Evolutionary conservation across 2,888 invertebrate genomes (phyloP).

Genomic region (Drosophila imparisetae): DNA sequence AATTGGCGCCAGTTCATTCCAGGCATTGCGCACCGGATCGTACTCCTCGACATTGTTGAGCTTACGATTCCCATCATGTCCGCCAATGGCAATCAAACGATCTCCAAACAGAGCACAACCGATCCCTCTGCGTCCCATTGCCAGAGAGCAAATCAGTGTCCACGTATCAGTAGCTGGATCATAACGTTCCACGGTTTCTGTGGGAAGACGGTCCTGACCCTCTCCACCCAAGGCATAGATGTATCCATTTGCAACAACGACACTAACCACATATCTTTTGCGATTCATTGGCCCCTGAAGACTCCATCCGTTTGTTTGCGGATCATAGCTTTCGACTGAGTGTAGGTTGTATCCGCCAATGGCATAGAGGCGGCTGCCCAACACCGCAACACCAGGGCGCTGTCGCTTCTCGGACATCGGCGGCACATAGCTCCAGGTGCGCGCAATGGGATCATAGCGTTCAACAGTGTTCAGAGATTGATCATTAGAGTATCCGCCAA

Average conservation of each 20-base stretch:
- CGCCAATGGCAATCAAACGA: conserved; percentile 91
- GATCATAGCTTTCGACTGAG: conserved; percentile 94
- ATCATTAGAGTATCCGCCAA: conserved; percentile 94
- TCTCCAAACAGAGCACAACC: conserved; percentile 93
- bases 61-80: conserved; percentile 93
- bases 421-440: conserved; percentile 95
- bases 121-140: conserved; percentile 93
- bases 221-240: conserved; percentile 93
- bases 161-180: conserved; percentile 92
- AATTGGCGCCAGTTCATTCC: conserved; percentile 91
- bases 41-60: conserved; percentile 94
- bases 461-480: conserved; percentile 95
- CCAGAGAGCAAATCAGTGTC: conserved; percentile 93
- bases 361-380: conserved; percentile 93
- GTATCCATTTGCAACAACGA: conserved; percentile 93
- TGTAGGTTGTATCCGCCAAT: conserved; percentile 97
- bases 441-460: conserved; percentile 94
- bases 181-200: conserved; percentile 91
- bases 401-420: conserved; percentile 93
- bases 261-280: conserved; percentile 94
- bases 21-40: conserved; percentile 90
- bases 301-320: conserved; percentile 90
- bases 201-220: conserved; percentile 90
- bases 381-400: conserved; percentile 95
- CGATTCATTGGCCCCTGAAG: conserved; percentile 94